A percentile compares a stretch with the other conserved stretches of the same genome.
These are phyloP conservation scores for Leptopilina clavipes DNA, from an alignment of 1,140 invertebrate species.

Conservation along the genomic window DNA sequence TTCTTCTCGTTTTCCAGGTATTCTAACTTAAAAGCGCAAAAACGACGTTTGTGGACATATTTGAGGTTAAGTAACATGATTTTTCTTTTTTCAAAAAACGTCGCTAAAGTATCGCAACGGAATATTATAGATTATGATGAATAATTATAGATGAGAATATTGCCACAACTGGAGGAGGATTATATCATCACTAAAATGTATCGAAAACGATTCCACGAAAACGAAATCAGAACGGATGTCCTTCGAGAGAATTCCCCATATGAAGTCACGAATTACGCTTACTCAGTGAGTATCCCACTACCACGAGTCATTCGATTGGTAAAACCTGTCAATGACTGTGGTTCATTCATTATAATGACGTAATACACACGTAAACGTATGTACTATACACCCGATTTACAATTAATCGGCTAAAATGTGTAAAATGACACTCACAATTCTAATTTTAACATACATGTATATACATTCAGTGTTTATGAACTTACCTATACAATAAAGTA, in stretches of 20 bases:
- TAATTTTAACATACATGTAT: neutral
- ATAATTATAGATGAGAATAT: no score
- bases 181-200: neutral
- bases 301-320: neutral
- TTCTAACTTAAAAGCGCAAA: no score
- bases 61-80: no score
- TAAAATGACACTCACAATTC: neutral
- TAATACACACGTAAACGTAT: neutral
- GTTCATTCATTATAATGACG: slow-evolving; percentile 23
- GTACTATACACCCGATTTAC: neutral
- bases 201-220: slow-evolving; percentile 7
- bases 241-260: slow-evolving; percentile 6
- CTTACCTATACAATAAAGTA: neutral
- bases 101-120: no score
- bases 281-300: neutral
- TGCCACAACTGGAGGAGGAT: neutral
- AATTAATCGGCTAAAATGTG: slow-evolving; percentile 11
- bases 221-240: slow-evolving; percentile 3
- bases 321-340: slow-evolving; percentile 15
- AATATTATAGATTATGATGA: no score
- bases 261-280: neutral
- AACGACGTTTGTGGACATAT: no score
- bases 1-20: no score
- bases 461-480: neutral
- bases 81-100: no score